Evolutionary conservation across 2,113 vertebrate genomes (phyloP), one percentile per base, ranked within the genome.

Genomic region (Hemibagrus wyckioides): DNA sequence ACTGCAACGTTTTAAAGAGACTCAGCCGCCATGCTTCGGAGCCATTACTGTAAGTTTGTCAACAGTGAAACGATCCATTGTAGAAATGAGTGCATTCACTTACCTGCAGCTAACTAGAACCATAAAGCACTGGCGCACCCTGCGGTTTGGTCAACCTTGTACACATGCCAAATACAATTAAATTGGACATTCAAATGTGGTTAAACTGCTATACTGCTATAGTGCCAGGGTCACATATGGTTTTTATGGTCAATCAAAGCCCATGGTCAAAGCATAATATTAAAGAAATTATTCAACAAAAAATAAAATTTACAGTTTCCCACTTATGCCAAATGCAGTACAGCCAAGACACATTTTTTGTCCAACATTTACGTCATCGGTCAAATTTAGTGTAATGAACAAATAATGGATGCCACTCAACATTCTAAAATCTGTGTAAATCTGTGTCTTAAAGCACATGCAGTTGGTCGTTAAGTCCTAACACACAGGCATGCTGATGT

Each of bases 61-160:
- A 88, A 85, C 63, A 73, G 52, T 59, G 19, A 85, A 71, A 73
- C 23, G 33, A 11, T 80, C 48, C 30, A 54, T 80, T 80, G 33
- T 59, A 57, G 65, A 75, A 87, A 75, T 1, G 54, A 65, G 50
- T 30, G 48, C 50, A 54, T 80, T 80, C 48, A 39, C 44, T 54
- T 80, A 80, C 56, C 65, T 81, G n/a, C 17, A 15, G 15, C 23
- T 59, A 63, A 87, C 39, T 36, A 15, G 56, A 54, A 82, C 50
- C 69, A 52, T 87, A 52, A 83, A 67, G 81, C 71, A 52, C 21
- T 25, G 11, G 9, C 30, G 33, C 77, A 69, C 85, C 79, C 79
- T 82, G 85, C 2, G 69, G 86, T 87, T 83, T 77, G 81, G 86
- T 83, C 71, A 87, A 63, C 33, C 81, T 65, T 79, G 41, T 83